phyloP scores from a whole-genome alignment of 1,140 invertebrate genomes.

The Anagrus nilaparvatae region DNA sequence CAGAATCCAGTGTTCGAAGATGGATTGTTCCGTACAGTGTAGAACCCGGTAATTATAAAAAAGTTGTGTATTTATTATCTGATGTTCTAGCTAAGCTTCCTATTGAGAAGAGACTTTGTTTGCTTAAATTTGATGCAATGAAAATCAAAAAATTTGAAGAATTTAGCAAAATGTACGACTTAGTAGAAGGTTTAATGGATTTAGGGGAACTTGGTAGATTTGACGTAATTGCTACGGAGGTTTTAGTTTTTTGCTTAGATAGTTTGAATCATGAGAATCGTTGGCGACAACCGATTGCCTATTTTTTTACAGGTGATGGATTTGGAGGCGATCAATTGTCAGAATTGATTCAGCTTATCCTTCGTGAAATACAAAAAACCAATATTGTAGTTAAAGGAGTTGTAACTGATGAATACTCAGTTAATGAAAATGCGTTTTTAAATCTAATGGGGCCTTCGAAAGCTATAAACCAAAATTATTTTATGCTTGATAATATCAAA shows the following conservation, averaged over 20 bases:
- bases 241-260: conserved; percentile 15
- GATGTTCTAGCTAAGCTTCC: conserved; percentile 2
- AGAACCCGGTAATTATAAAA: conserved; percentile 13
- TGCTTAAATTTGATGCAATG: conserved; percentile 18
- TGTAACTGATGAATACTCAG: conserved; percentile 12
- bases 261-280: conserved; percentile 15
- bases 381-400: conserved; percentile 7
- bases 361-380: neutral
- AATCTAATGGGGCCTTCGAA: neutral
- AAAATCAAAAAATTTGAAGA: conserved; percentile 13
- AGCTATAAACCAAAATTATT: neutral
- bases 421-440: conserved; percentile 8
- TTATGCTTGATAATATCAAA: neutral
- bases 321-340: conserved; percentile 4
- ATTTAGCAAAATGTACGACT: conserved; percentile 14
- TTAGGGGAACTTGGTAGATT: conserved; percentile 12
- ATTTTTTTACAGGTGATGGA: conserved; percentile 10
- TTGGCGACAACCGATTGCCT: conserved; percentile 15
- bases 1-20: conserved; percentile 9
- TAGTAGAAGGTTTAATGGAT: conserved; percentile 17
- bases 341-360: neutral
- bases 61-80: conserved; percentile 14
- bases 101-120: conserved; percentile 9
- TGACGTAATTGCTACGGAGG: conserved; percentile 9
- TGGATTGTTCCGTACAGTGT: conserved; percentile 17